Conservation (phyloP, 2,888 invertebrate species). For the Clostera curtula region DNA sequence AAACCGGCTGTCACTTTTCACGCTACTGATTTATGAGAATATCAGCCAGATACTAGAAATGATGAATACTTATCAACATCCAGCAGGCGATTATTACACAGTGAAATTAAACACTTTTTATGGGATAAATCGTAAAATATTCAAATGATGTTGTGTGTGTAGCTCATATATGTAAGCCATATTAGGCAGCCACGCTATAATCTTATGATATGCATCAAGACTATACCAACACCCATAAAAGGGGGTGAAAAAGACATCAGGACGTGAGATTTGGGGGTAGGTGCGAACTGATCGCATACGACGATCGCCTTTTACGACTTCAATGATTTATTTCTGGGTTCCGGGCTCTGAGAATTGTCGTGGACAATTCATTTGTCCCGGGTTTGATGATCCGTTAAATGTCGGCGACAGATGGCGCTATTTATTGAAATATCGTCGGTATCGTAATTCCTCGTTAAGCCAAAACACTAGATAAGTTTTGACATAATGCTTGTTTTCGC, state of each 20-base stretch:
- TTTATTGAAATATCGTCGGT: too few species aligned
- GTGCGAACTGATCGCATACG: conserved; percentile 54
- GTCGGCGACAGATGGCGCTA: too few species aligned
- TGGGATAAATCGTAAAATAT: too few species aligned
- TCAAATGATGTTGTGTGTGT: not conserved
- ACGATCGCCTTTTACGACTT: conserved; percentile 49
- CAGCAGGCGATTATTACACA: too few species aligned
- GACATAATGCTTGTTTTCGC: too few species aligned
- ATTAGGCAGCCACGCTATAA: not conserved
- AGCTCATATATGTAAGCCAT: not conserved
- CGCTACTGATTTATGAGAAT: too few species aligned
- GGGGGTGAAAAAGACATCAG: conserved; percentile 58
- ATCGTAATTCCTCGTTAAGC: too few species aligned
- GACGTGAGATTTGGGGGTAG: conserved; percentile 45
- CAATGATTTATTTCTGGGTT: conserved; percentile 33
- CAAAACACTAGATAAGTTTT: too few species aligned
- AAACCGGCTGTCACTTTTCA: too few species aligned
- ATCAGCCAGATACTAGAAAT: too few species aligned
- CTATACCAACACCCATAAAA: conserved; percentile 36
- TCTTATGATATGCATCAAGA: conserved; percentile 24
- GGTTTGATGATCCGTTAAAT: conserved; percentile 6
- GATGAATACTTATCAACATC: too few species aligned
- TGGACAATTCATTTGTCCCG: conserved; percentile 9
- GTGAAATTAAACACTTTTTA: too few species aligned
- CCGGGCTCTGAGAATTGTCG: conserved; percentile 3